Base-by-base conservation (phyloP, 2,888 invertebrate species). In the Pollenia amentaria region DNA sequence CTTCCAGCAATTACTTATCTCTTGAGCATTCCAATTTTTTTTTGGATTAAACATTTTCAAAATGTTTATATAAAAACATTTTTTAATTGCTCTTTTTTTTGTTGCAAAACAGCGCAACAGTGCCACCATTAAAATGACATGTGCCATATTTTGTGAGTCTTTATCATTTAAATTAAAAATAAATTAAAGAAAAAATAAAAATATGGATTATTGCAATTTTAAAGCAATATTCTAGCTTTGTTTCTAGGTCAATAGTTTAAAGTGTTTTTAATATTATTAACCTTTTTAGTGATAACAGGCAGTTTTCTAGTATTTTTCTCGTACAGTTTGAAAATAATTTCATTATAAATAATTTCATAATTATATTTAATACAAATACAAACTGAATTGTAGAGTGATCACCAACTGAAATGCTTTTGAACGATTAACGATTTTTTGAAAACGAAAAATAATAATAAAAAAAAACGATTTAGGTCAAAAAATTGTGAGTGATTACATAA, bases 171-270 rank as follows among this genome's bases (percentile, higher is more conserved):
- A 82, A 69, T 53, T 67, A 38, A 73, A 60, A 57, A 10, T 11
- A 73, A 62, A 10, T 18, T 8, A 65, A 44, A 14, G 16, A 3
- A 72, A 40, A 84, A 57, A n/a, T n/a, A 57, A 65, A 29, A 29
- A 29, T 29, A 29, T 60, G 73, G 73, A 79, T 79, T 72, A 78
- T 78, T 81, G 81, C 81, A 81, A 51, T 81, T 78, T 76, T 69
- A 67, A 40, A 76, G 65, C 65, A 46, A 46, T 64, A 75, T 40
- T 12, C 75, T 80, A 42, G 46, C 38, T 42, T 55, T 73, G 60
- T 86, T 78, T 78, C 53, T 79, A 60, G 86, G 86, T 86, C 83
- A 83, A 79, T 79, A 86, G 82, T 86, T 86, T 83, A 86, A 83
- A 83, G 82, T 70, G 29, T 76, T 83, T 80, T 78, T 72, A 83